These are phyloP conservation scores for Tromatobia lineatoria DNA, from an alignment of 2,888 invertebrate genomes.

Conservation along the genomic window DNA sequence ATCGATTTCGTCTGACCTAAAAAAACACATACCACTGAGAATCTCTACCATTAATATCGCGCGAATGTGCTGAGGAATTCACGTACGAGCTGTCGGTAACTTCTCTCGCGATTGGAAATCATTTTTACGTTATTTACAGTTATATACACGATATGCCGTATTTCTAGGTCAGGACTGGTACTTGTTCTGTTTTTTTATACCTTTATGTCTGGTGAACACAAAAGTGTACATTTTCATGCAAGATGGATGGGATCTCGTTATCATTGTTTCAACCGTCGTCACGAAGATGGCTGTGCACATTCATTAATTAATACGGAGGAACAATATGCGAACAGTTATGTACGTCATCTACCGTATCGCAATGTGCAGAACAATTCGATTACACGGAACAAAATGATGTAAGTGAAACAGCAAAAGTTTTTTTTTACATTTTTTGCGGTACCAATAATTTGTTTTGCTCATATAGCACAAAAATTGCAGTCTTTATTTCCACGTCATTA, in stretches of 20 bases:
- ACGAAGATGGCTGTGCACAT: not conserved
- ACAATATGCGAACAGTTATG: not conserved
- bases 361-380: not conserved
- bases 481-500: too few relatives aligned
- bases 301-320: not conserved
- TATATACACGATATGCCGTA: not conserved
- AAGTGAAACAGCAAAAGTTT: too few relatives aligned
- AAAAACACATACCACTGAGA: not conserved
- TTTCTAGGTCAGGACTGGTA: not conserved
- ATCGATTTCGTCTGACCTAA: not conserved
- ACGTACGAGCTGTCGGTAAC: not conserved
- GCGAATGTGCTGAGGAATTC: not conserved
- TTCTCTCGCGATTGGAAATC: not conserved
- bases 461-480: too few relatives aligned
- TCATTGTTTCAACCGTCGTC: slow-evolving; percentile 28
- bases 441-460: too few relatives aligned
- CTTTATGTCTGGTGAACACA: not conserved
- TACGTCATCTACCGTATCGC: not conserved
- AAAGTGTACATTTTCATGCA: not conserved
- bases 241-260: slow-evolving; percentile 14
- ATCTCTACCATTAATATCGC: not conserved
- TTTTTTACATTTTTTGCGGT: too few relatives aligned
- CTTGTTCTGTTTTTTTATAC: not conserved
- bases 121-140: slow-evolving; percentile 9
- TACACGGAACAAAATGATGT: not conserved